Percentiles rank a stretch among this genome's conserved stretches.
phyloP scores from a whole-genome alignment of 2,888 invertebrate species.

The Yponomeuta sedellus region DNA sequence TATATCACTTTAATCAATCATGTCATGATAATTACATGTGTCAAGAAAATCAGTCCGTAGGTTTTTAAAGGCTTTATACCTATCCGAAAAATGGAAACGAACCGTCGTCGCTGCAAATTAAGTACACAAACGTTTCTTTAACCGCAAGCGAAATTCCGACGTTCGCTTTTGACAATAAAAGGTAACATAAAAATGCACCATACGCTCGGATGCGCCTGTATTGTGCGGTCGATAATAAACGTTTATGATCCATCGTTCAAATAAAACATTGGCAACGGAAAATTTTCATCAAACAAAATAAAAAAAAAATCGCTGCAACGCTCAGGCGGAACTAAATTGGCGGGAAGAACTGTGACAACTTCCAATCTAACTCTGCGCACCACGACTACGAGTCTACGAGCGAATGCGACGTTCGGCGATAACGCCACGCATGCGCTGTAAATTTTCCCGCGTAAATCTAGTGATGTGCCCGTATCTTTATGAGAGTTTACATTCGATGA shows the following conservation, averaged over 20 bases:
- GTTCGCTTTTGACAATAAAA: slow-evolving; percentile 24
- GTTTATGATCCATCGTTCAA: slow-evolving; percentile 26
- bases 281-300: background rate
- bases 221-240: slow-evolving; percentile 29
- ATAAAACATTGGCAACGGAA: background rate
- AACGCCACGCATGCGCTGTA: slow-evolving; percentile 37
- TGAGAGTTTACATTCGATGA: background rate
- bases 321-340: slow-evolving; percentile 37
- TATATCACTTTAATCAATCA: slow-evolving; percentile 42
- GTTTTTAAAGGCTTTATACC: background rate
- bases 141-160: slow-evolving; percentile 20
- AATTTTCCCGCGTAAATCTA: slow-evolving; percentile 40
- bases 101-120: background rate
- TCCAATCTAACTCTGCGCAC: slow-evolving; percentile 26
- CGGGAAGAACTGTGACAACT: slow-evolving; percentile 48
- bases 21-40: slow-evolving; percentile 37
- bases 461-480: slow-evolving; percentile 30
- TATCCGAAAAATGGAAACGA: too few relatives aligned
- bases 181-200: slow-evolving; percentile 24
- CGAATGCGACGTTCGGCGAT: slow-evolving; percentile 31
- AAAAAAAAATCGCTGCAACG: slow-evolving; percentile 21
- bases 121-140: background rate
- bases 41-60: background rate
- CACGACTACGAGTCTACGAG: slow-evolving; percentile 19
- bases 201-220: slow-evolving; percentile 19